Conservation (phyloP, 2,113 vertebrate genomes). For the Rhineura floridana region DNA sequence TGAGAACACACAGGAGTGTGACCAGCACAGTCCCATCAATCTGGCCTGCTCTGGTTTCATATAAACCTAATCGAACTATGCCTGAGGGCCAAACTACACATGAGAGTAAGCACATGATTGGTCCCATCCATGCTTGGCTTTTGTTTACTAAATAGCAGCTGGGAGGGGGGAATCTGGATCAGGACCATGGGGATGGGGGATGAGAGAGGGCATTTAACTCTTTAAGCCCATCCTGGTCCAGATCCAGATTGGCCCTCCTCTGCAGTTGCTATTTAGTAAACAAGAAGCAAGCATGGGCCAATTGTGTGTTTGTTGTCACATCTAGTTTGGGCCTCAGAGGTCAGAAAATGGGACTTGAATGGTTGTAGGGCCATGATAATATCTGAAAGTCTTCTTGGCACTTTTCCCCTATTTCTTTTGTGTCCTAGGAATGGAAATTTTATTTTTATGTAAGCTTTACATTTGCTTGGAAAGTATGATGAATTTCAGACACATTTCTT, state of each 20-base stretch:
- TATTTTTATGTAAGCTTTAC: not conserved
- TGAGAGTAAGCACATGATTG: not conserved
- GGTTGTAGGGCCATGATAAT: not conserved
- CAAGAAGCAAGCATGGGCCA: not conserved
- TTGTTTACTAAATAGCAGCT: not conserved
- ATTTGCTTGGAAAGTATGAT: conserved; percentile 2
- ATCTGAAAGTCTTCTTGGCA: not conserved
- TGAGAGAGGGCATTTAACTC: not conserved
- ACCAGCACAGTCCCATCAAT: not conserved
- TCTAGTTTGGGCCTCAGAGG: not conserved
- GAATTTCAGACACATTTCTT: not conserved
- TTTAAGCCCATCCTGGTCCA: not conserved
- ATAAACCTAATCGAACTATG: not conserved
- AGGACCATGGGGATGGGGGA: not conserved
- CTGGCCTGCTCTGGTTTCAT: no score
- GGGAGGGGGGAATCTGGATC: not conserved
- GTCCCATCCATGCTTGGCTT: not conserved
- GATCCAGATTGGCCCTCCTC: not conserved
- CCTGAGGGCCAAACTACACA: not conserved
- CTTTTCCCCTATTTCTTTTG: not conserved
- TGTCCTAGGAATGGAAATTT: not conserved
- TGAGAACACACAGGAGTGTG: not conserved
- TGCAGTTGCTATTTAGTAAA: not conserved
- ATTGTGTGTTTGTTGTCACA: not conserved
- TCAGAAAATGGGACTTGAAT: not conserved